Base-by-base conservation (phyloP, 1,140 invertebrate genomes). In the Dryas iulia region DNA sequence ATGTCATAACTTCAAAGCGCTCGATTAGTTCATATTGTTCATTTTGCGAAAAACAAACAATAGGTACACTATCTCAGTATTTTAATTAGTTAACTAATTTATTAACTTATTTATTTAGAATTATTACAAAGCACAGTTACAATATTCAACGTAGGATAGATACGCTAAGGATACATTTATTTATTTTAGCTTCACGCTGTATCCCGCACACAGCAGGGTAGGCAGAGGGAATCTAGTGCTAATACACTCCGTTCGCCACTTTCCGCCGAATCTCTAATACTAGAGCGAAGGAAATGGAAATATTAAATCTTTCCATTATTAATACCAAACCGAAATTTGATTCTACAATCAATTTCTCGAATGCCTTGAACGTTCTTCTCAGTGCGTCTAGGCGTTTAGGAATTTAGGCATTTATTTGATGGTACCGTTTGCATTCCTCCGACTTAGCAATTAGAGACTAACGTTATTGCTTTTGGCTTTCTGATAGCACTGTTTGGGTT, bases 391-490 rank as follows among this genome's bases (percentile, higher is more conserved):
- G 25, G 28, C 39, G 39, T 47, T 47, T 14, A 21, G 39, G 39
- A 6, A 18, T 47, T 47, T 47, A 47, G 39, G 39, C 14, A 47
- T 47, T 47, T 47, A 47, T 47, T 47, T 47, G 39, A 47, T 47
- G 30, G 21, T 65, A 31, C 31, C 33, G 62, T 57, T 65, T 65
- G 28, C 62, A 65, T 65, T 65, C 62, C 62, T 23, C 31, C 24
- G 33, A 56, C 62, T 56, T 33, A 24, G 62, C 62, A 65, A 65
- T 65, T 65, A 65, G 62, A 65, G 1, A 23, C 18, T n/a, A 35
- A 53, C 30, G 56, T 65, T 54, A 65, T 65, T 57, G 53, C 53
- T 61, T 28, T 26, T 52, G 47, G 35, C 59, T 52, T 52, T 53
- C 59, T 61, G 59, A 25, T 30, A 11, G 18, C 39, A 47, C 14